Conservation (phyloP, 1,140 invertebrate genomes). For the Drosophila melanica region DNA sequence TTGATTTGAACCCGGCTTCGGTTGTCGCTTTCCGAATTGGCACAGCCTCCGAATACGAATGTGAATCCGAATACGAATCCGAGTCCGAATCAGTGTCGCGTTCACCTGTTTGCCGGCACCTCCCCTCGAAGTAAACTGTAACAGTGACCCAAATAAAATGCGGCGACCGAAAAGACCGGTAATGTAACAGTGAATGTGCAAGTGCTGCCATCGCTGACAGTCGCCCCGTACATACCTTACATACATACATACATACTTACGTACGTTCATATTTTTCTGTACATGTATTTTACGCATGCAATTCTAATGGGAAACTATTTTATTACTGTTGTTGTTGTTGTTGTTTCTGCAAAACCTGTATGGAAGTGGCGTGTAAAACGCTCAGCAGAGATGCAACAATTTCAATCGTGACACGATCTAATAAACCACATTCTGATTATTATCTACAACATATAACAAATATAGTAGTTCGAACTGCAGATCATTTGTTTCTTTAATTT, state of each 20-base stretch:
- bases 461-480: too few relatives aligned
- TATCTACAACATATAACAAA: too few relatives aligned
- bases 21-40: constrained; percentile 49
- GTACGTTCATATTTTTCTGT: not conserved
- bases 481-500: too few relatives aligned
- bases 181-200: constrained; percentile 80
- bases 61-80: constrained; percentile 8
- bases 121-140: constrained; percentile 65
- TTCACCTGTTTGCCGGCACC: constrained; percentile 1
- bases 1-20: constrained; percentile 16
- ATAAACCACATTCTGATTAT: too few relatives aligned
- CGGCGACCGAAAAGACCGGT: constrained; percentile 76
- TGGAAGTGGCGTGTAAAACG: constrained; percentile 11
- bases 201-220: constrained; percentile 39
- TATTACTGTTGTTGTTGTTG: constrained; percentile 29
- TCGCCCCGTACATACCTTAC: constrained; percentile 5
- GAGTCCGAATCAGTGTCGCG: constrained; percentile 2
- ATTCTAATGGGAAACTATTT: constrained; percentile 60
- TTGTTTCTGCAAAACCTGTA: constrained; percentile 60
- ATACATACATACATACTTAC: not conserved
- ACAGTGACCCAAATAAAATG: constrained; percentile 81
- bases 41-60: constrained; percentile 40
- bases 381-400: constrained; percentile 40
- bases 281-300: constrained; percentile 65
- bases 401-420: constrained; percentile 4